Base-by-base conservation (phyloP, 2,113 vertebrate species). In the Donacobius atricapilla region DNA sequence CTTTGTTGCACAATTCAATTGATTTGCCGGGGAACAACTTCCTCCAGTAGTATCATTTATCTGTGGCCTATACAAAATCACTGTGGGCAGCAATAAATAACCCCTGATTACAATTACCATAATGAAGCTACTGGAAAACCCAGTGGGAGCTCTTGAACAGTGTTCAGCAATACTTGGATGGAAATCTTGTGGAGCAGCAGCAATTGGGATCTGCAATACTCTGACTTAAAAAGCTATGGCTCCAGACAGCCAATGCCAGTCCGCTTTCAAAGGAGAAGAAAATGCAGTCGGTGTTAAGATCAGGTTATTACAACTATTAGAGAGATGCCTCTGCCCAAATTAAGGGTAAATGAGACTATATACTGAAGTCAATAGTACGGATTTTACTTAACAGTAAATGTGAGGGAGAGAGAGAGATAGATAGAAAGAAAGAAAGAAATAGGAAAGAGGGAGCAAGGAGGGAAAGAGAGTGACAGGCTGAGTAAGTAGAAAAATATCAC, bases 361-460 rank as follows among this genome's bases (percentile, higher is more conserved):
- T 11, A 50, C 11, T 57, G 51, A 57, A 35, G 13, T 17, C 37
- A 50, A 17, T 40, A 21, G 6, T 25, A 25, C 0, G 0, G 21
- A 58, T 50, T 58, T 76, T 31, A 58, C 39, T 50, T 50, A 76
- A 66, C 3, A 31, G 20, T 40, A 21, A 35, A 50, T 42, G 16
- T 16, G 27, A 33, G 9, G 11, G 37, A 15, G 21, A 5, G 22
- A 44, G 23, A 24, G 33, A 16, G 17, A 39, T 18, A 57, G 14
- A 33, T 15, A 63, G 17, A 24, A 2, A 64, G 12, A 56, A 4
- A 47, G 12, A 48, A 15, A 33, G 48, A 64, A 47, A 64, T 3
- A 72, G 28, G 16, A 40, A 56, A 33, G 4, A 17, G 14, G 11
- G 7, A 19, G 18, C 0, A 0, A 37, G 16, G n/a, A 73, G 19